Conservation (phyloP, 2,888 invertebrate species). For the Mycalesis mineus region DNA sequence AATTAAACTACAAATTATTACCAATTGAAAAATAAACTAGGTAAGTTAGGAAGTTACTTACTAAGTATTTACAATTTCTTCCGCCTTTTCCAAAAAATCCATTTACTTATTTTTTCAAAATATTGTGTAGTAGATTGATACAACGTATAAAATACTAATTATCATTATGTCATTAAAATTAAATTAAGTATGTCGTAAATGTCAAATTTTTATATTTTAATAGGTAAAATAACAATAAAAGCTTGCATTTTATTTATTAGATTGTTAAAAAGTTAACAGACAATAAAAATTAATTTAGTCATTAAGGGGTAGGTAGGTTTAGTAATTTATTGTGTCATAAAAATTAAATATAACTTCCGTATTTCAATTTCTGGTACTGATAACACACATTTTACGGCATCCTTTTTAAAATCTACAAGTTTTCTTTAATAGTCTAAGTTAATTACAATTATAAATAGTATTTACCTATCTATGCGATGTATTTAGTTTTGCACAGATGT, state of each 20-base stretch:
- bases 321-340: neutral
- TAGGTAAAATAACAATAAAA: neutral
- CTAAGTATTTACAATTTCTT: too few relatives aligned
- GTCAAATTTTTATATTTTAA: neutral
- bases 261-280: constrained; percentile 8
- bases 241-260: constrained; percentile 4
- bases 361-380: neutral
- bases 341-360: constrained; percentile 6
- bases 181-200: neutral
- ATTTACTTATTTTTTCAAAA: too few relatives aligned
- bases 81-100: too few relatives aligned
- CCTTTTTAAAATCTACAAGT: neutral
- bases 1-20: too few relatives aligned
- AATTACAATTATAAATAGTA: too few relatives aligned
- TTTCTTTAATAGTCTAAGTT: neutral
- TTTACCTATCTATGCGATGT: too few relatives aligned
- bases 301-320: constrained; percentile 1
- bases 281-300: constrained; percentile 9
- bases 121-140: too few relatives aligned
- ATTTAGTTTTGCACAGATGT: too few relatives aligned
- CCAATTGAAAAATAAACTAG: neutral
- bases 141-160: too few relatives aligned
- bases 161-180: neutral
- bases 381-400: neutral
- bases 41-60: too few relatives aligned